phyloP scores from a whole-genome alignment of 2,888 invertebrate genomes.

The Cerceris ruficornis region DNA sequence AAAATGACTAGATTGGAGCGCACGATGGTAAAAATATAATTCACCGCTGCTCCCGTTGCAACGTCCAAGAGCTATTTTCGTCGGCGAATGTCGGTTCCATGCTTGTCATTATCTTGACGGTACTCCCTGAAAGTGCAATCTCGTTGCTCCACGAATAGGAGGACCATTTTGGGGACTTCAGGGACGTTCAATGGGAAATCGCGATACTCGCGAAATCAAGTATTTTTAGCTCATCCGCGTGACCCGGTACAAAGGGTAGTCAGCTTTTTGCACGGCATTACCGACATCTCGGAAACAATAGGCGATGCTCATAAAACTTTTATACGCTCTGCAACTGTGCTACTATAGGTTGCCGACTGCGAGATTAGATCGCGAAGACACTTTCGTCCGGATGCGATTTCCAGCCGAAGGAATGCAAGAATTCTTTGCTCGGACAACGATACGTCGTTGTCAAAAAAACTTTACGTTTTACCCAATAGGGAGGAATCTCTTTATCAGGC shows the following conservation, averaged over 20 bases:
- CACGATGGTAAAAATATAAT: no score
- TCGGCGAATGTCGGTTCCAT: no score
- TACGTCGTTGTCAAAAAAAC: constrained; percentile 22
- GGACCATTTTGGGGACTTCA: background rate
- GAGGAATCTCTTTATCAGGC: constrained; percentile 32
- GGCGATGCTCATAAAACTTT: constrained; percentile 55
- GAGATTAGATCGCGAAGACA: constrained; percentile 64
- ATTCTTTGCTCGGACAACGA: constrained; percentile 28
- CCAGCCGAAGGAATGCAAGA: constrained; percentile 53
- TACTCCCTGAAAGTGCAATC: no score
- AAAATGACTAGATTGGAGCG: background rate
- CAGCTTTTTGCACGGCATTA: constrained; percentile 11
- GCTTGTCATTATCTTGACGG: no score
- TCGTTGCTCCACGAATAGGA: no score
- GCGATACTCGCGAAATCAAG: constrained; percentile 9
- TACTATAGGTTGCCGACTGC: constrained; percentile 45
- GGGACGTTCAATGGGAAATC: background rate
- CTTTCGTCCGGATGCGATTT: constrained; percentile 48
- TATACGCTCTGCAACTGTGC: constrained; percentile 30
- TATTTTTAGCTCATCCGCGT: constrained; percentile 37
- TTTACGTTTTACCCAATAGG: constrained; percentile 32
- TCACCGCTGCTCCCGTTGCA: no score
- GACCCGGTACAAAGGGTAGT: background rate
- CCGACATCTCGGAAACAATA: constrained; percentile 36
- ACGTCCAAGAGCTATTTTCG: no score